Evolutionary conservation across 2,888 invertebrate genomes (phyloP), one percentile per base, ranked within the genome.

Genomic region (Helobdella robusta): DNA sequence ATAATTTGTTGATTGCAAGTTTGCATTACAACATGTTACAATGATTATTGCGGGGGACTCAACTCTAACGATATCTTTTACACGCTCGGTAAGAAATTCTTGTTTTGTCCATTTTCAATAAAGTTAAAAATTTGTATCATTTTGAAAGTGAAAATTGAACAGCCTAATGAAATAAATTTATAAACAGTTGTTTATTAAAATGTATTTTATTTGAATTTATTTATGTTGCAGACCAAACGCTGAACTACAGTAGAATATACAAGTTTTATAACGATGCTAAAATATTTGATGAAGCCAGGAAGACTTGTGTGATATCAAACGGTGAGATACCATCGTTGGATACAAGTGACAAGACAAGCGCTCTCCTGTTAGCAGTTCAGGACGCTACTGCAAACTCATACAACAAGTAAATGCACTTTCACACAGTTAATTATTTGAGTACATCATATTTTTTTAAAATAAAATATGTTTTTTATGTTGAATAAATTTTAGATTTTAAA

Each of bases 11-110:
- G 1, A 23, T 46, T 35, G 62, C 30, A 20, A 67, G 67, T 28
- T 25, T 67, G 67, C 54, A 67, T 65, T 61, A 59, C 48, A 18
- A 65, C 67, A 4, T 67, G 67, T 54, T 64, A 58, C 4, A 46
- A 59, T 5, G 54, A 46, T 2, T 65, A 64, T 15, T 67, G 67
- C 48, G 67, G 67, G 23, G 67, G 67, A 44, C 54, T 54, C 46
- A 25, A 46, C 20, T 34, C 59, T n/a, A 67, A 67, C 44, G 67
- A 67, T 35, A 40, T 67, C 44, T 67, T 59, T 61, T 67, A 67
- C 30, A 40, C 67, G 11, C 25, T 67, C 4, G 66, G 66, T 66
- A 46, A 1, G 59, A 6, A 36, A 23, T 15, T n/a, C 18, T 56
- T 28, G n/a, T 48, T 48, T 23, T 4, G 25, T 23, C 48, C 5